phyloP scores from a whole-genome alignment of 1,140 invertebrate species.

The Ips typographus region DNA sequence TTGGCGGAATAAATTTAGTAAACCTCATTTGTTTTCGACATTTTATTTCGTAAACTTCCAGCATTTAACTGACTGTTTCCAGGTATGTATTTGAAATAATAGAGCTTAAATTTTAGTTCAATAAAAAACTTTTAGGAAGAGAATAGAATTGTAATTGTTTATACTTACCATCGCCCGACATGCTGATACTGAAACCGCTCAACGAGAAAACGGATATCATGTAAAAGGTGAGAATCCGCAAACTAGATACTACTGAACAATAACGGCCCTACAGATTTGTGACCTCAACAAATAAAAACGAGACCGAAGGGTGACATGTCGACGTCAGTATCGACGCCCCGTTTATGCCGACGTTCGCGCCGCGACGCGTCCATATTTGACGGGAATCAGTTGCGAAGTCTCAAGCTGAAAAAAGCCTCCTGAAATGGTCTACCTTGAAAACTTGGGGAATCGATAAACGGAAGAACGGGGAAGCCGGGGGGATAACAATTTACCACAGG shows the following conservation, averaged over 20 bases:
- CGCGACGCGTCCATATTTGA: slow-evolving; percentile 26
- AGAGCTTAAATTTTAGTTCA: too few relatives aligned
- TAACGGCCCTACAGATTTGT: neutral
- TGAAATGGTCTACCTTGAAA: slow-evolving; percentile 33
- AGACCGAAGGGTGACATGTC: neutral
- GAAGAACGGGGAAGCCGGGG: neutral
- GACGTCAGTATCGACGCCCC: slow-evolving; percentile 27
- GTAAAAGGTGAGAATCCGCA: neutral
- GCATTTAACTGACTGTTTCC: too few relatives aligned
- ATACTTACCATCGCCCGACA: slow-evolving; percentile 32
- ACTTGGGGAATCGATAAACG: slow-evolving; percentile 30
- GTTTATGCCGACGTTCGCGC: slow-evolving; percentile 1
- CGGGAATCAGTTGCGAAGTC: slow-evolving; percentile 1
- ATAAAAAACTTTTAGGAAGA: neutral
- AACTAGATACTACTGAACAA: neutral
- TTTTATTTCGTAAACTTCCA: too few relatives aligned
- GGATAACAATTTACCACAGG: neutral
- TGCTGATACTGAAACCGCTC: slow-evolving; percentile 30
- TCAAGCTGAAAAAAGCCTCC: slow-evolving; percentile 24
- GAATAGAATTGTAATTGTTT: neutral
- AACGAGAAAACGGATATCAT: slow-evolving; percentile 35
- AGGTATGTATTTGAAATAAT: too few relatives aligned
- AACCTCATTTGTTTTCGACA: too few relatives aligned
- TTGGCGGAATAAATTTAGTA: too few relatives aligned
- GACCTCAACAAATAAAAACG: slow-evolving; percentile 11